These are phyloP conservation scores for Amphiprion clarkii DNA, from an alignment of 2,797 vertebrate species.

Conservation along the genomic window DNA sequence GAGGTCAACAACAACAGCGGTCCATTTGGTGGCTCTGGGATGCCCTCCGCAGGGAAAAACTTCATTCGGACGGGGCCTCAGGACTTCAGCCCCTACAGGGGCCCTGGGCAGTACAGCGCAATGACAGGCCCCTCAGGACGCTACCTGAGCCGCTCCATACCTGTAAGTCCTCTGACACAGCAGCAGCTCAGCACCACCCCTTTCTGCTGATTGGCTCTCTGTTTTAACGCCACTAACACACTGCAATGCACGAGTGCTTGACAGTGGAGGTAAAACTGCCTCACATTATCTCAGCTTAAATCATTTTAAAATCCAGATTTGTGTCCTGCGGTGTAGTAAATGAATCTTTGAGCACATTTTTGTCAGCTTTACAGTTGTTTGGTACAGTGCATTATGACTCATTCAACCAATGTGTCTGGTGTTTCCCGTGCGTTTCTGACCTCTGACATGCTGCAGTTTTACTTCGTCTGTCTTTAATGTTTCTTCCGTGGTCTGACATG, in stretches of 20 bases:
- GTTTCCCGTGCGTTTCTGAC: constrained; percentile 21
- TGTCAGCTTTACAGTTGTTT: too few relatives aligned
- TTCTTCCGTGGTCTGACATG: not conserved
- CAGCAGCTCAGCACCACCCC: constrained; percentile 67
- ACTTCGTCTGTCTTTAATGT: not conserved
- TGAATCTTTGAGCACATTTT: too few relatives aligned
- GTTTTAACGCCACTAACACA: constrained; percentile 41
- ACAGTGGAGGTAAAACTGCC: too few relatives aligned
- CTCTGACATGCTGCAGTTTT: not conserved
- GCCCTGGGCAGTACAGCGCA: constrained; percentile 75
- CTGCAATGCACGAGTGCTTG: not conserved
- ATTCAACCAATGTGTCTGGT: not conserved
- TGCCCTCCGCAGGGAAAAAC: constrained; percentile 33
- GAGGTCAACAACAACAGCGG: constrained; percentile 91
- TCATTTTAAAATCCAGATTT: too few relatives aligned
- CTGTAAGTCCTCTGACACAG: constrained; percentile 90
- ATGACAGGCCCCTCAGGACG: constrained; percentile 86
- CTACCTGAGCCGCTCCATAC: constrained; percentile 93
- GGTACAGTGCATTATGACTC: too few relatives aligned
- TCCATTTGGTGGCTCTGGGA: constrained; percentile 60
- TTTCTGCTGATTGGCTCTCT: constrained; percentile 26
- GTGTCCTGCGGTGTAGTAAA: too few relatives aligned
- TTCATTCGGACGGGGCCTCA: constrained; percentile 74
- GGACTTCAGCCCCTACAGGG: constrained; percentile 78
- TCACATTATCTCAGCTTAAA: too few relatives aligned